Evolutionary conservation across 2,888 invertebrate species (phyloP).

Genomic region (Neoitamus cyanurus): DNA sequence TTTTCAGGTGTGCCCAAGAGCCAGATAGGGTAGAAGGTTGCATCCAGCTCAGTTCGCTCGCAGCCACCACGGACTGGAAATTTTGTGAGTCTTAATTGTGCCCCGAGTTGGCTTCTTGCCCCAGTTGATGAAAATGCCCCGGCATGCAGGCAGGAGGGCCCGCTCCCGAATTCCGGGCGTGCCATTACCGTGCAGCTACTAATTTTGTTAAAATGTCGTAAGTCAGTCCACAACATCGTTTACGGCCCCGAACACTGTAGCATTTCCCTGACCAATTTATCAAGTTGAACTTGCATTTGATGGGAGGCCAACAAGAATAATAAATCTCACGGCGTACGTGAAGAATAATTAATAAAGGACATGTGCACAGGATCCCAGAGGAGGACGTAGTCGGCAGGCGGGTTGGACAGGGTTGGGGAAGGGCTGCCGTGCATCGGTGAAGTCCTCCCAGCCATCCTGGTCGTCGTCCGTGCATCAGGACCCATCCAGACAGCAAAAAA

Average conservation of each 20-base stretch:
- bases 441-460: not conserved
- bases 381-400: not conserved
- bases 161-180: not conserved
- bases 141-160: not conserved
- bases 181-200: conserved; percentile 23
- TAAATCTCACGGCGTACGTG: conserved; percentile 41
- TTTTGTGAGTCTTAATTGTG: not conserved
- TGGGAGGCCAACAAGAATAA: conserved; percentile 39
- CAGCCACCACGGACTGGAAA: not conserved
- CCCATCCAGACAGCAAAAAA: conserved; percentile 28
- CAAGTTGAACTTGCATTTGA: conserved; percentile 45
- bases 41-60: not conserved
- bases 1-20: not conserved
- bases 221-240: conserved; percentile 44
- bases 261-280: conserved; percentile 45
- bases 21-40: not conserved
- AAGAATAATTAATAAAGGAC: conserved; percentile 53
- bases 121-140: not conserved
- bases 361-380: conserved; percentile 50
- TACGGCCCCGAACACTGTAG: conserved; percentile 43
- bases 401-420: not conserved
- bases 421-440: not conserved
- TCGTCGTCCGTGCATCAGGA: conserved; percentile 10
- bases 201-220: conserved; percentile 42
- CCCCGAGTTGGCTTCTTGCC: not conserved